Evolutionary conservation across 2,888 invertebrate species (phyloP), one percentile per base, ranked within the genome.

Genomic region (Hemaris fuciformis): DNA sequence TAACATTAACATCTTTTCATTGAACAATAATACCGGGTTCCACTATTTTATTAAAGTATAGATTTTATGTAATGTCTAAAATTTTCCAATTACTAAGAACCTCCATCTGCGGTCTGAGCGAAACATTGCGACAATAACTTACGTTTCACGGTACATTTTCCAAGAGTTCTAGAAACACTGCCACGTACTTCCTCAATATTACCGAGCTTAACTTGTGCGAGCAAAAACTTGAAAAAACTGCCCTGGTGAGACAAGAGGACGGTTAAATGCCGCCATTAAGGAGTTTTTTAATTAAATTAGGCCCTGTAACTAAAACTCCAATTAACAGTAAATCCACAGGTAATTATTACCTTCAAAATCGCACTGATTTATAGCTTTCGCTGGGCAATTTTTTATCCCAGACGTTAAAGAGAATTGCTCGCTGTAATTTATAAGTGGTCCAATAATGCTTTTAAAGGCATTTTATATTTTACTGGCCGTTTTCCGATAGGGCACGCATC

Each of bases 201-300:
- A 57, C 23, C 45, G 0, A 23, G 5, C 34, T 57, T 15, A 61
- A 43, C 34, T 61, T 56, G 13, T 64, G 59, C 60, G 25, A 65
- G 62, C n/a, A 65, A 68, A 72, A 67, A 66, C 65, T 66, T 69
- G 38, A 46, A 43, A 60, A 63, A 59, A 60, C 15, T 20, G 15
- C 57, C 34, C 42, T n/a, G 60, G 46, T 62, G 42, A 66, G 56
- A 68, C 64, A 48, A 65, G 41, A 42, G 64, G 62, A 64, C 57
- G 61, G 65, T 63, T 68, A 66, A 67, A 64, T 69, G 60, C 57
- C 62, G 45, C 64, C 64, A 62, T 72, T 66, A 66, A 63, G 58
- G 59, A 57, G 57, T 56, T 72, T 77, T 73, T 69, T 68, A 71
- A 75, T 72, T 72, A 74, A 77, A 71, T 61, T 60, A 60, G 65